Conservation (phyloP, 2,113 vertebrate species). For the Engystomops pustulosus region DNA sequence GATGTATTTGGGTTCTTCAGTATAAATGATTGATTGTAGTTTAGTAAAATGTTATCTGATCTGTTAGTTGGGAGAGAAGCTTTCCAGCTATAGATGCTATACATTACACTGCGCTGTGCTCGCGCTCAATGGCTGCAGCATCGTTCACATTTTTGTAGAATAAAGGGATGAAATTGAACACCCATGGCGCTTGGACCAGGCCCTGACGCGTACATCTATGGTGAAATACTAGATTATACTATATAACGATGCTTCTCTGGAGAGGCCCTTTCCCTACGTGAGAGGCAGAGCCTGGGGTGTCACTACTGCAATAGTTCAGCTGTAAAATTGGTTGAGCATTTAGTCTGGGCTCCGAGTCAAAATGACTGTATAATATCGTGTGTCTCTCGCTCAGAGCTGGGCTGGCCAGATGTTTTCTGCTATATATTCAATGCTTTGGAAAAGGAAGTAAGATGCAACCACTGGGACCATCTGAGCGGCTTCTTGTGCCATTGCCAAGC, state of each 20-base stretch:
- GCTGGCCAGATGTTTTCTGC: constrained; percentile 48
- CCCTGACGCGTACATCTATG: background rate
- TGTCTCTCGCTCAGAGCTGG: background rate
- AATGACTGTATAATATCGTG: constrained; percentile 42
- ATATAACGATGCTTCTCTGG: background rate
- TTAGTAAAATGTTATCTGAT: background rate
- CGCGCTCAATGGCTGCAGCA: background rate
- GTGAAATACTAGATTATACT: background rate
- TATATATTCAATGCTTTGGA: constrained; percentile 39
- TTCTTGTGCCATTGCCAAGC: constrained; percentile 52
- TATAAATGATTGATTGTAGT: background rate
- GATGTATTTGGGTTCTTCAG: too few species aligned
- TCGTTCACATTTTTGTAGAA: constrained; percentile 4
- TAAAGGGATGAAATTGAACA: constrained; percentile 24
- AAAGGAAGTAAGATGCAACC: constrained; percentile 43
- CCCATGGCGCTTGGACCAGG: background rate
- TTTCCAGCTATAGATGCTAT: background rate
- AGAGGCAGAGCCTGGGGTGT: background rate
- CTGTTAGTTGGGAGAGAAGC: background rate
- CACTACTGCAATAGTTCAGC: constrained; percentile 16
- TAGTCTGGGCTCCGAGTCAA: constrained; percentile 28
- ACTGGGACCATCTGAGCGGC: constrained; percentile 30
- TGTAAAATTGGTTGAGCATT: constrained; percentile 49
- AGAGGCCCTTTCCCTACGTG: background rate
- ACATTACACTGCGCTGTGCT: background rate